Conservation (phyloP, 2,113 vertebrate genomes). For the Nematolebias whitei region DNA sequence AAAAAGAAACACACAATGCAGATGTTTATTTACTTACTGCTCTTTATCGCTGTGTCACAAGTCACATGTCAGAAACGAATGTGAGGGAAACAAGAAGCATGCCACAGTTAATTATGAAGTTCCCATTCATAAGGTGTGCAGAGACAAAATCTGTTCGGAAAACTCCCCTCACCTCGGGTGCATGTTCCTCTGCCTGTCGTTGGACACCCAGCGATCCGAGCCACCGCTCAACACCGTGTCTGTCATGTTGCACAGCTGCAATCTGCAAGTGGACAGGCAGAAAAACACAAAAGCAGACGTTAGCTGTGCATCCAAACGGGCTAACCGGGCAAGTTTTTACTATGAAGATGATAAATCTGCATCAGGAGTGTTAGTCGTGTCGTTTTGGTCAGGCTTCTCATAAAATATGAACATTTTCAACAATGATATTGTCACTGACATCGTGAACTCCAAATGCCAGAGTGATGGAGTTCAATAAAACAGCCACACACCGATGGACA, state of each 20-base stretch:
- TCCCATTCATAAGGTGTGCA: neutral
- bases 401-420: constrained; percentile 26
- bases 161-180: constrained; percentile 81
- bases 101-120: constrained; percentile 23
- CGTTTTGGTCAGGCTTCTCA: constrained; percentile 20
- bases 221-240: constrained; percentile 86
- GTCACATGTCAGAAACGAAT: constrained; percentile 27
- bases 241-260: constrained; percentile 81
- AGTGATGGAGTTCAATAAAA: constrained; percentile 17
- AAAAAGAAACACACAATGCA: neutral
- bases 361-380: neutral
- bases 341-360: constrained; percentile 5
- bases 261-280: constrained; percentile 31
- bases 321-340: neutral
- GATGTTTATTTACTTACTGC: constrained; percentile 84
- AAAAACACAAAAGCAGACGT: neutral
- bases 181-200: constrained; percentile 84
- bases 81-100: constrained; percentile 36
- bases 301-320: neutral
- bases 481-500: constrained; percentile 1
- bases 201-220: constrained; percentile 86
- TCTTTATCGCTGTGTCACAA: constrained; percentile 87
- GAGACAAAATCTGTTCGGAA: constrained; percentile 1
- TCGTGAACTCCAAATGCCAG: constrained; percentile 25
- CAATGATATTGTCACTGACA: neutral